A percentile compares a stretch with the other conserved stretches of the same genome.
phyloP scores from a whole-genome alignment of 1,140 invertebrate genomes.

The Himalopsyche phryganea region DNA sequence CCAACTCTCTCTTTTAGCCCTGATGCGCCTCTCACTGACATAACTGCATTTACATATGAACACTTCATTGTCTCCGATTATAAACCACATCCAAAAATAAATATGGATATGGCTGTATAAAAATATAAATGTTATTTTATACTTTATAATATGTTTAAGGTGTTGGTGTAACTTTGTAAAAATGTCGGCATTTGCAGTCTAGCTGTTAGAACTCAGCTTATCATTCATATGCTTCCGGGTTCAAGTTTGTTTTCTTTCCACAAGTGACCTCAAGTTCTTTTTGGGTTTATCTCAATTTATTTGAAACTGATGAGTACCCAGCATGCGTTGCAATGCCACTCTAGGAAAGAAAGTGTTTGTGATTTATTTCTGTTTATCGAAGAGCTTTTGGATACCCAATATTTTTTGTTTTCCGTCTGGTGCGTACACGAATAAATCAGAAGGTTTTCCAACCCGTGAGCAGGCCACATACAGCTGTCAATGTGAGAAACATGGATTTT shows the following conservation, averaged over 20 bases:
- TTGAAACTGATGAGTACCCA: too few species aligned
- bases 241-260: too few species aligned
- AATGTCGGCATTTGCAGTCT: constrained; percentile 1
- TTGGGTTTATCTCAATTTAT: too few species aligned
- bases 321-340: too few species aligned
- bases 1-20: constrained; percentile 66
- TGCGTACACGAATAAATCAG: too few species aligned
- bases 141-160: not conserved
- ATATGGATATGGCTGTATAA: constrained; percentile 97
- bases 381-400: constrained; percentile 1
- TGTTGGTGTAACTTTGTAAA: constrained; percentile 7
- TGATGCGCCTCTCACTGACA: constrained; percentile 52
- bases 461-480: too few species aligned
- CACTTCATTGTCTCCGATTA: constrained; percentile 90
- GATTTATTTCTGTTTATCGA: too few species aligned
- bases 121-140: not conserved
- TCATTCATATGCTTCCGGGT: too few species aligned
- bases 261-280: too few species aligned
- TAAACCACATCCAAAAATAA: constrained; percentile 85
- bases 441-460: not conserved
- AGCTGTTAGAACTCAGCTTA: not conserved
- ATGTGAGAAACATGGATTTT: too few species aligned
- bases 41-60: constrained; percentile 87
- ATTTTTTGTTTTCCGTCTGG: too few species aligned
- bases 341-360: too few species aligned